Evolutionary conservation across 2,797 vertebrate species (phyloP).

Genomic region (Sternotherus odoratus): DNA sequence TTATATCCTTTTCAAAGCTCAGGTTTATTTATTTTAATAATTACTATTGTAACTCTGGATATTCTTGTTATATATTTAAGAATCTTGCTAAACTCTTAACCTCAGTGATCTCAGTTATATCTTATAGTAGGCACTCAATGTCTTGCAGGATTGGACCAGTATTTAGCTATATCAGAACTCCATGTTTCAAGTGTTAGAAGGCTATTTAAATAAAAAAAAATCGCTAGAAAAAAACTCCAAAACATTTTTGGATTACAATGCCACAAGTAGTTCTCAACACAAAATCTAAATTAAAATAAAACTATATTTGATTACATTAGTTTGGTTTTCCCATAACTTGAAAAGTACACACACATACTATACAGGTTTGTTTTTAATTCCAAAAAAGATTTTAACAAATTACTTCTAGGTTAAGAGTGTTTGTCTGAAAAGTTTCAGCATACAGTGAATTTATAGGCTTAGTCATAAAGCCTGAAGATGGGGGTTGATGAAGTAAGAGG

Average conservation of each 20-base stretch:
- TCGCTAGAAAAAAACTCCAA: background rate
- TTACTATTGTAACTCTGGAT: background rate
- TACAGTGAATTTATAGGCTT: background rate
- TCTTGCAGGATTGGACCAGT: background rate
- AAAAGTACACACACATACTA: background rate
- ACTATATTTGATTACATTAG: background rate
- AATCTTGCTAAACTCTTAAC: background rate
- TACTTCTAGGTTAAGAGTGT: background rate
- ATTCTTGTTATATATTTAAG: background rate
- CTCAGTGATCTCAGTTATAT: background rate
- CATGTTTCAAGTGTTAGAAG: background rate
- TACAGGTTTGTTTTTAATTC: background rate
- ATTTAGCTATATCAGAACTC: background rate
- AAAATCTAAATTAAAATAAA: background rate
- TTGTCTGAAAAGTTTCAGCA: background rate
- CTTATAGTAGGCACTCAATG: background rate
- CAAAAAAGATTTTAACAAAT: background rate
- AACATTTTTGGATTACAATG: background rate
- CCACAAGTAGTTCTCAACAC: background rate
- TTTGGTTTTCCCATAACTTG: background rate
- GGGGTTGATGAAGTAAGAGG: slow-evolving; percentile 18
- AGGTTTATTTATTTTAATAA: background rate
- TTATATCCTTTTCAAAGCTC: no score
- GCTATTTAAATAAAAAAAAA: background rate
- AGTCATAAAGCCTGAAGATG: slow-evolving; percentile 18